These are phyloP conservation scores for Xenopus laevis DNA, from an alignment of 2,113 vertebrate species.

Conservation along the genomic window DNA sequence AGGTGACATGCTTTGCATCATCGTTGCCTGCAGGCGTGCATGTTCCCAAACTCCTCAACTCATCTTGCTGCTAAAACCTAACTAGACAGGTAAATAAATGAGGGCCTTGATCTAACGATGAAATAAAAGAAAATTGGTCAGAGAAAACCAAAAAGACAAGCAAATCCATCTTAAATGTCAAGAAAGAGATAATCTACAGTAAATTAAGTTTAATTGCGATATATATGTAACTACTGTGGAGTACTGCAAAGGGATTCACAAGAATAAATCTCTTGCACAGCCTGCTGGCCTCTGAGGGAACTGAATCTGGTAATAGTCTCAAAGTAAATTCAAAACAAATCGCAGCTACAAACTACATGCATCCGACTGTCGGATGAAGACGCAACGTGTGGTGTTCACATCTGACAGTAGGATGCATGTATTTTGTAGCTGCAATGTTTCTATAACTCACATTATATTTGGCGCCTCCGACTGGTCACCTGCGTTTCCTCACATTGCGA, in stretches of 20 bases:
- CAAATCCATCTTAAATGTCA: conserved; percentile 31
- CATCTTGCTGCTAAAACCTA: conserved; percentile 9
- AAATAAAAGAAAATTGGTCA: background rate
- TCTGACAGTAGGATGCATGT: no score
- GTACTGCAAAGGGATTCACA: background rate
- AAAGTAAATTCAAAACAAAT: no score
- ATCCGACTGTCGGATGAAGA: no score
- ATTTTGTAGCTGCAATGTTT: no score
- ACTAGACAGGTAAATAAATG: conserved; percentile 27
- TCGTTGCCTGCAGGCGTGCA: conserved; percentile 28
- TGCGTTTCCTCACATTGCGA: no score
- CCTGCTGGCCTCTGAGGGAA: background rate
- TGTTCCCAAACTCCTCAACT: conserved; percentile 4
- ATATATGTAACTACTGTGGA: conserved; percentile 7
- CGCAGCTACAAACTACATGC: no score
- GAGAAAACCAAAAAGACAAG: conserved; percentile 8
- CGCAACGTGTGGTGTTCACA: no score
- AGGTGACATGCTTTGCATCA: conserved; percentile 38
- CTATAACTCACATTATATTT: no score
- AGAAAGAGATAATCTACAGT: conserved; percentile 18
- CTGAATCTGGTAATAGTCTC: background rate
- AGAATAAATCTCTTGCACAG: background rate
- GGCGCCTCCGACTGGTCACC: no score
- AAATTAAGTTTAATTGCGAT: conserved; percentile 22
- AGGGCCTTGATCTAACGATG: background rate